A percentile compares a stretch with the other conserved stretches of the same genome.
phyloP scores from a whole-genome alignment of 1,140 invertebrate species.

The Agraylea sexmaculata region DNA sequence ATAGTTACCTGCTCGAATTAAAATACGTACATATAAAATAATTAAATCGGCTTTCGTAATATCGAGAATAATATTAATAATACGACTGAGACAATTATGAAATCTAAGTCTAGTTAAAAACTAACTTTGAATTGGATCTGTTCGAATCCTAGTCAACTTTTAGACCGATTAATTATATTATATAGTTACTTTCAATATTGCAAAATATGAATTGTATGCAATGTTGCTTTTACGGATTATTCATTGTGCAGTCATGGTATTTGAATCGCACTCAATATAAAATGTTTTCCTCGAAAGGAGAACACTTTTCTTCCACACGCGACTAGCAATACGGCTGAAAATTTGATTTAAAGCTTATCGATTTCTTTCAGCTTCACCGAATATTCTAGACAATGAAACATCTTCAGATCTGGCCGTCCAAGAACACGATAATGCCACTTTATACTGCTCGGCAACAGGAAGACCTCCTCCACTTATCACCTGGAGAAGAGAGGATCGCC shows the following conservation, averaged over 20 bases:
- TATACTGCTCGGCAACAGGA: slow-evolving; percentile 66
- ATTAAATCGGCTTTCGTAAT: too few species aligned
- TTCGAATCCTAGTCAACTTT: too few species aligned
- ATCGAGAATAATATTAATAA: too few species aligned
- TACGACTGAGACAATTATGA: too few species aligned
- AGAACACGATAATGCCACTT: slow-evolving; percentile 69
- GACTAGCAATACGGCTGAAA: slow-evolving; percentile 2
- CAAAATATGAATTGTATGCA: background rate
- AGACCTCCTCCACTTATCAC: slow-evolving; percentile 58
- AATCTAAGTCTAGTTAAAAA: too few species aligned
- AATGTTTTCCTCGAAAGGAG: too few species aligned
- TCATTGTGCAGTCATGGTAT: background rate
- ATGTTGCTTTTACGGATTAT: background rate
- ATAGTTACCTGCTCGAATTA: too few species aligned
- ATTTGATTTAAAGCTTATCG: slow-evolving; percentile 5
- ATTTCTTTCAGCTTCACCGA: slow-evolving; percentile 53
- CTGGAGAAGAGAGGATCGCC: slow-evolving; percentile 58
- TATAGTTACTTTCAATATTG: too few species aligned
- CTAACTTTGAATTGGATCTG: too few species aligned
- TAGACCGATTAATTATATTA: too few species aligned
- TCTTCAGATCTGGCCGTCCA: slow-evolving; percentile 64
- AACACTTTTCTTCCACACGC: background rate
- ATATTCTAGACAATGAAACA: slow-evolving; percentile 64
- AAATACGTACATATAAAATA: too few species aligned
- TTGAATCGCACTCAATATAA: too few species aligned